These are phyloP conservation scores for Ceratitis capitata DNA, from an alignment of 1,140 invertebrate species.

Conservation along the genomic window DNA sequence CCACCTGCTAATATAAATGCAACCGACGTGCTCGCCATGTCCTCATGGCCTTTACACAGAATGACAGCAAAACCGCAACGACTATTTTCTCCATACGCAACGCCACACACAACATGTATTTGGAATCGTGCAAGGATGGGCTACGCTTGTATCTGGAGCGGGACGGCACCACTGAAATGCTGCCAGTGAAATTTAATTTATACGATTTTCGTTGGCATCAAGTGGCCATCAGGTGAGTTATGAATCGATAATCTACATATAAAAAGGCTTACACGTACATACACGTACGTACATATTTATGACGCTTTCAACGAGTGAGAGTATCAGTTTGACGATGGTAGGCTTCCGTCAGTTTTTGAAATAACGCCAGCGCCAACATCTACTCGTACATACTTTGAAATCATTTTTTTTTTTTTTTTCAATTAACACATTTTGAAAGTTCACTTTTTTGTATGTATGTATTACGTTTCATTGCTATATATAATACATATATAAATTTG, in stretches of 20 bases:
- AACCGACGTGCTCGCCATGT: not conserved
- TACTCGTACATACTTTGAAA: too few species aligned
- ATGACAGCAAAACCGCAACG: slow-evolving; percentile 56
- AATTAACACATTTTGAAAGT: too few species aligned
- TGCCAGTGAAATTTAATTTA: slow-evolving; percentile 65
- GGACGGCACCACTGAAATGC: slow-evolving; percentile 63
- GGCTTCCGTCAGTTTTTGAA: too few species aligned
- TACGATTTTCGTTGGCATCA: slow-evolving; percentile 66
- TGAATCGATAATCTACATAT: too few species aligned
- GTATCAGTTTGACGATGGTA: too few species aligned
- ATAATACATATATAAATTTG: too few species aligned
- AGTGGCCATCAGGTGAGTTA: slow-evolving; percentile 62
- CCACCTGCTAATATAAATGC: too few species aligned
- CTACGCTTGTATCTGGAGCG: slow-evolving; percentile 62
- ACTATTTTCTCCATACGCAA: slow-evolving; percentile 63
- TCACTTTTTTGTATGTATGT: not conserved
- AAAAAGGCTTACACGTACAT: too few species aligned
- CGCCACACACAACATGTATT: slow-evolving; percentile 61
- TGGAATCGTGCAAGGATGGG: slow-evolving; percentile 61
- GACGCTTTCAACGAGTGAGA: too few species aligned
- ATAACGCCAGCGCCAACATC: too few species aligned
- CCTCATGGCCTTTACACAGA: slow-evolving; percentile 47
- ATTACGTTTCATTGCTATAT: too few species aligned
- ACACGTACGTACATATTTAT: too few species aligned
- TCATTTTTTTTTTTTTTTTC: not conserved